A percentile compares a stretch with the other conserved stretches of the same genome.
Evolutionary conservation across 2,797 vertebrate genomes (phyloP).

Genomic region (Poeciliopsis presidionis): DNA sequence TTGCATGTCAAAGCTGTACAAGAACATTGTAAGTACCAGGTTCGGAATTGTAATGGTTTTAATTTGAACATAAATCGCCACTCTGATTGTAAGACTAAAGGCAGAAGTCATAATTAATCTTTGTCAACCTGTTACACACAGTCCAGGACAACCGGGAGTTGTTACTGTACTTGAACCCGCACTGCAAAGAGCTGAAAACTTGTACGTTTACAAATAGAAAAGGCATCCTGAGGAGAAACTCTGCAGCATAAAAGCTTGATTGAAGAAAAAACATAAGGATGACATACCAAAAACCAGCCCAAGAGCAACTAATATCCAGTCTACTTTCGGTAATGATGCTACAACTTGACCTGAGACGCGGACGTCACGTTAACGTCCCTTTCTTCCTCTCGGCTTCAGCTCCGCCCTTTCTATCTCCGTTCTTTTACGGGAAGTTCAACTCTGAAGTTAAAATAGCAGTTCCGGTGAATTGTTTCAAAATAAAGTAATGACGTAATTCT

Average conservation of each 20-base stretch:
- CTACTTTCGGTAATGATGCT: slow-evolving; percentile 1
- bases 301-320: neutral
- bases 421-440: slow-evolving; percentile 32
- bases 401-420: slow-evolving; percentile 18
- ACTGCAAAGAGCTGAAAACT: slow-evolving; percentile 23
- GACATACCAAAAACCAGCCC: slow-evolving; percentile 43
- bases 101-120: neutral
- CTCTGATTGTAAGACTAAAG: neutral
- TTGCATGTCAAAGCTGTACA: neutral
- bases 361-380: neutral
- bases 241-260: neutral
- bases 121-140: slow-evolving; percentile 8
- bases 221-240: neutral
- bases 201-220: neutral
- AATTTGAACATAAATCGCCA: neutral
- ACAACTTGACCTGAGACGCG: neutral
- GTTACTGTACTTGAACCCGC: neutral
- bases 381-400: slow-evolving; percentile 27
- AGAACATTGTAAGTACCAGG: rapidly evolving
- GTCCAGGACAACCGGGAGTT: neutral
- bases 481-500: slow-evolving; percentile 19
- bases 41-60: neutral
- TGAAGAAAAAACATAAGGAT: neutral
- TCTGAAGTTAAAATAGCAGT: neutral
- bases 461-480: slow-evolving; percentile 36